A percentile compares a stretch with the other conserved stretches of the same genome.
Conservation (phyloP, 1,140 invertebrate species). For the Physella acuta region DNA sequence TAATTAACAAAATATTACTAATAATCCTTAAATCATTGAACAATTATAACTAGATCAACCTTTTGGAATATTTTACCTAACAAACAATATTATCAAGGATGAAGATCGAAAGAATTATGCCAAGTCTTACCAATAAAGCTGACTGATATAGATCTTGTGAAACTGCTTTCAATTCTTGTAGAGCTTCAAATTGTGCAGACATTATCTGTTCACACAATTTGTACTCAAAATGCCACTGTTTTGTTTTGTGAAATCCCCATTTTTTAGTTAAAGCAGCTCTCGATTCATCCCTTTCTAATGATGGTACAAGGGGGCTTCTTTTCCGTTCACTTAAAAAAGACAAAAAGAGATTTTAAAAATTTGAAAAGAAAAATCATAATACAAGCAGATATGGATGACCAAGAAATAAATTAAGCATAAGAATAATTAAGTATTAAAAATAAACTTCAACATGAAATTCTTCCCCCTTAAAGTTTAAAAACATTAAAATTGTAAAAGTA, state of each 20-base stretch:
- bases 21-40: no score
- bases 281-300: conserved; percentile 14
- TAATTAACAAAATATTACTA: no score
- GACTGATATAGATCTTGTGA: conserved; percentile 19
- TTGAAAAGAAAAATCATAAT: conserved; percentile 4
- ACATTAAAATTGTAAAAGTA: no score
- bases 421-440: no score
- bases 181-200: conserved; percentile 14
- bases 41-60: no score
- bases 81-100: background rate
- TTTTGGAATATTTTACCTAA: background rate
- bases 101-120: background rate
- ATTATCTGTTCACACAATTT: background rate
- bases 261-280: conserved; percentile 4
- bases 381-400: background rate
- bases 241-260: background rate
- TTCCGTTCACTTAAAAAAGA: conserved; percentile 20
- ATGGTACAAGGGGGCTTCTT: background rate
- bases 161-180: conserved; percentile 11
- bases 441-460: no score
- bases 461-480: no score
- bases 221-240: background rate
- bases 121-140: conserved; percentile 11
- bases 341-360: no score
- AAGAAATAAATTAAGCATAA: background rate